Percentiles rank a stretch among this genome's conserved stretches.
Evolutionary conservation across 2,113 vertebrate species (phyloP).

Genomic region (Bettongia penicillata): DNA sequence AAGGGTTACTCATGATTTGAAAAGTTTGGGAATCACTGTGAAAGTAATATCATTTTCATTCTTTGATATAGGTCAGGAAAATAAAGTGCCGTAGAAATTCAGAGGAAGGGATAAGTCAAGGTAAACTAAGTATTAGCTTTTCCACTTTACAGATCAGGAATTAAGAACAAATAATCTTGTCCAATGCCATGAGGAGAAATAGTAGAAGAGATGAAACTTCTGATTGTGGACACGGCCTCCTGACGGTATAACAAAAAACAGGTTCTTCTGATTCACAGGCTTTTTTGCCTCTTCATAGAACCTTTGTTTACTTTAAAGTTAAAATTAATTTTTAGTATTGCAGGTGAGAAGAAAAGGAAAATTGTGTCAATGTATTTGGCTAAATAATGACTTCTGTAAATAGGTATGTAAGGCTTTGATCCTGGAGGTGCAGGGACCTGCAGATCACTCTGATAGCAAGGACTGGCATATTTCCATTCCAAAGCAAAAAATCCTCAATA

Average conservation of each 20-base stretch:
- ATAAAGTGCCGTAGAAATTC: neutral
- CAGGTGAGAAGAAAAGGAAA: neutral
- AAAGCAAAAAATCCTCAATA: constrained; percentile 54
- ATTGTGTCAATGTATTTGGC: constrained; percentile 16
- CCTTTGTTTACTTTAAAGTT: neutral
- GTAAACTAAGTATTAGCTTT: neutral
- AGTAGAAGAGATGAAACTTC: neutral
- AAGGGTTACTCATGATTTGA: neutral
- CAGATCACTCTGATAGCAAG: constrained; percentile 1
- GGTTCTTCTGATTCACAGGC: neutral
- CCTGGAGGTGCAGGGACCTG: neutral
- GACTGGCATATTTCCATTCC: neutral
- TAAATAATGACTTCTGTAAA: neutral
- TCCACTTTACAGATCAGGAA: neutral
- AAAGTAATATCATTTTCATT: neutral
- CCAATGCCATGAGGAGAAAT: constrained; percentile 15
- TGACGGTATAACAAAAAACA: constrained; percentile 1
- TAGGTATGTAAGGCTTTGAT: neutral
- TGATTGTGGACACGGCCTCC: neutral
- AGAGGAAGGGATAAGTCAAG: neutral
- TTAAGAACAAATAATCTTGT: neutral
- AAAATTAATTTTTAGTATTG: neutral
- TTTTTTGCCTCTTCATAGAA: neutral
- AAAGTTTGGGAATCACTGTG: neutral
- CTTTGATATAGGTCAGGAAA: neutral